Percentiles rank a stretch among this genome's conserved stretches.
phyloP scores from a whole-genome alignment of 1,140 invertebrate genomes.

The Magallana ariakensis region DNA sequence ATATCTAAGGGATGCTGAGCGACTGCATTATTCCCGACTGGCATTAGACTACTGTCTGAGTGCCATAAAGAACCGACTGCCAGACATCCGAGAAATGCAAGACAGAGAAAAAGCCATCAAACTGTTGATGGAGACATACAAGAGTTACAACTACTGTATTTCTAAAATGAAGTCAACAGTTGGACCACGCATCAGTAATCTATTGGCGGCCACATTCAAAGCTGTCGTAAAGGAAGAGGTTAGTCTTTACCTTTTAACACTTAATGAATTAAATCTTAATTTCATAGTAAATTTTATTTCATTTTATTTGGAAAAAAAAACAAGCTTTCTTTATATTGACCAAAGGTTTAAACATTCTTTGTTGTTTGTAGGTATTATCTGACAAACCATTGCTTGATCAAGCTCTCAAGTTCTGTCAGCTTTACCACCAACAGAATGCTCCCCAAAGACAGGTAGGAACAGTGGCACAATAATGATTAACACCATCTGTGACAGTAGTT shows the following conservation, averaged over 20 bases:
- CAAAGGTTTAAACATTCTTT: background rate
- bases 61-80: conserved; percentile 57
- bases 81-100: conserved; percentile 54
- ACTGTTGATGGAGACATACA: conserved; percentile 62
- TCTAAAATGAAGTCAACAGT: conserved; percentile 44
- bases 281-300: too few relatives aligned
- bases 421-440: conserved; percentile 42
- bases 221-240: conserved; percentile 54
- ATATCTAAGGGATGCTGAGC: conserved; percentile 90
- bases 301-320: background rate
- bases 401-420: conserved; percentile 70
- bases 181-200: conserved; percentile 34
- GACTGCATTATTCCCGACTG: conserved; percentile 87
- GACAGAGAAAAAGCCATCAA: conserved; percentile 55
- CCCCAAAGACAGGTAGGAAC: conserved; percentile 17
- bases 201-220: conserved; percentile 47
- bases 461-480: background rate
- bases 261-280: background rate
- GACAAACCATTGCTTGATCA: conserved; percentile 68
- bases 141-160: conserved; percentile 53
- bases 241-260: background rate
- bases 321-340: too few relatives aligned
- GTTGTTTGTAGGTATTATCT: conserved; percentile 32
- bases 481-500: background rate
- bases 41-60: conserved; percentile 81